Evolutionary conservation across 2,113 vertebrate species (phyloP).

Genomic region (Oxygymnocypris stewartii): DNA sequence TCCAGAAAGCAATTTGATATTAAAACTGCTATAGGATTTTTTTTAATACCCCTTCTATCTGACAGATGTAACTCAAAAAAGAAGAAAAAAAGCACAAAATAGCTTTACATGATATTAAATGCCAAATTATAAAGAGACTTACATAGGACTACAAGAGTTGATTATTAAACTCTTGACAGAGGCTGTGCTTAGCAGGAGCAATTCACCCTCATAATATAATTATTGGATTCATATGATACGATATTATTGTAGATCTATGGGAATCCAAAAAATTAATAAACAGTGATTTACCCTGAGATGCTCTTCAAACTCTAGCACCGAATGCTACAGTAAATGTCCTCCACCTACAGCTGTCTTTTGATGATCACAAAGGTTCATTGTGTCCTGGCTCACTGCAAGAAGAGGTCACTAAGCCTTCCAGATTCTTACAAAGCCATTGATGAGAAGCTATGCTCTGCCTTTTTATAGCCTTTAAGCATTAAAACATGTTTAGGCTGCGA

Average conservation of each 20-base stretch:
- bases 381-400: conserved; percentile 31
- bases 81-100: background rate
- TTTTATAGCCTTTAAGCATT: background rate
- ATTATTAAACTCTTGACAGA: background rate
- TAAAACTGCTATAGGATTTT: no score
- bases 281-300: background rate
- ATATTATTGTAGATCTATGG: background rate
- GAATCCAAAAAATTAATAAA: background rate
- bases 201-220: background rate
- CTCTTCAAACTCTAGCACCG: background rate
- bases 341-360: conserved; percentile 38
- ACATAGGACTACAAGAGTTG: background rate
- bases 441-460: conserved; percentile 23
- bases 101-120: background rate
- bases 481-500: background rate
- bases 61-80: background rate
- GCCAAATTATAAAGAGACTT: no score
- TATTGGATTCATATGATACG: background rate
- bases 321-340: background rate
- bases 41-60: background rate
- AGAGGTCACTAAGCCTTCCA: conserved; percentile 34
- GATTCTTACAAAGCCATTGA: conserved; percentile 1
- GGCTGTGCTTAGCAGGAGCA: background rate
- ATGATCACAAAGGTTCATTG: conserved; percentile 36
- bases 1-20: no score